Percentiles rank a stretch among this genome's conserved stretches.
Conservation (phyloP, 2,888 invertebrate species). For the Brenthis hecate region DNA sequence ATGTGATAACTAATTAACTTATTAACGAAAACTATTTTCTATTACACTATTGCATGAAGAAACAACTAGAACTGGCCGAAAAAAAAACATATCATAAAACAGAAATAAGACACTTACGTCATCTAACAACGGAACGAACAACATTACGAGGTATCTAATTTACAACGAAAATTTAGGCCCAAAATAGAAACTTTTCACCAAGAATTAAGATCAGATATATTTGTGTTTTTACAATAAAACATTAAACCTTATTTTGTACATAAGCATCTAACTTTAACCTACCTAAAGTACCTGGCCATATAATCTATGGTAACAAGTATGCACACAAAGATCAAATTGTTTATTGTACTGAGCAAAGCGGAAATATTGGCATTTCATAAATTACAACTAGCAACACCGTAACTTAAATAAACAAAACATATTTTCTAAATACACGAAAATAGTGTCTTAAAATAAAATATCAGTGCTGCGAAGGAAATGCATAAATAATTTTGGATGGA, state of each 20-base stretch:
- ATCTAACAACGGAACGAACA: conserved; percentile 40
- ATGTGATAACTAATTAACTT: conserved; percentile 57
- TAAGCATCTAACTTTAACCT: conserved; percentile 69
- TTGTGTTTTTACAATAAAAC: conserved; percentile 48
- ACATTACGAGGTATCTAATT: conserved; percentile 43
- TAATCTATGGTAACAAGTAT: conserved; percentile 78
- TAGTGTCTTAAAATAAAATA: conserved; percentile 22
- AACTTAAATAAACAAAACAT: conserved; percentile 27
- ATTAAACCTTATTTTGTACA: conserved; percentile 68
- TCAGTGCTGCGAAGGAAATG: conserved; percentile 43
- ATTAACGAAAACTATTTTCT: conserved; percentile 58
- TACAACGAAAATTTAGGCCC: conserved; percentile 56
- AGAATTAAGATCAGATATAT: conserved; percentile 44
- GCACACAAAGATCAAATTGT: conserved; percentile 57
- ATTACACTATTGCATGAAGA: conserved; percentile 51
- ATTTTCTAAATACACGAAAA: conserved; percentile 21
- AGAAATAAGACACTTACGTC: conserved; percentile 36
- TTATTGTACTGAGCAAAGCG: conserved; percentile 69
- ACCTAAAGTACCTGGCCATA: conserved; percentile 77
- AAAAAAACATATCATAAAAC: conserved; percentile 30
- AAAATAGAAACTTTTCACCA: conserved; percentile 45
- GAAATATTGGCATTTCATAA: conserved; percentile 42
- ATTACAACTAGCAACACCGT: conserved; percentile 42
- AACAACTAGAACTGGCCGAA: conserved; percentile 67
- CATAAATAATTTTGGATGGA: conserved; percentile 59